Evolutionary conservation across 2,113 vertebrate species (phyloP).

Genomic region (Oreotrochilus melanogaster): DNA sequence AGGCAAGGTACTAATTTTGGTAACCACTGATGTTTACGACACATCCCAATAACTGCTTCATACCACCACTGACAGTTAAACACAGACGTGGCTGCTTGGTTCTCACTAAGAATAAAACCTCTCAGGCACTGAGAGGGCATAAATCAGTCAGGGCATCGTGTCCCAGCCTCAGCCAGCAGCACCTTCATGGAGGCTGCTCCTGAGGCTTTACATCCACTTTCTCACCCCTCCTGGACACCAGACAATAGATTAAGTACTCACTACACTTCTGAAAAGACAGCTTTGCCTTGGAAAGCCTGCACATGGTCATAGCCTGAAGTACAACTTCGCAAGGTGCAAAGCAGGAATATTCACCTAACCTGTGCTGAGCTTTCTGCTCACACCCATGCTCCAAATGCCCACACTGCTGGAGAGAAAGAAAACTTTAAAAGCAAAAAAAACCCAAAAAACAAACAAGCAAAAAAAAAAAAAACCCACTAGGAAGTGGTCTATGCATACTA

Average conservation of each 20-base stretch:
- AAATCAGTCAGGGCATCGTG: not conserved
- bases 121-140: rapidly evolving
- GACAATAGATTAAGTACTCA: too few species aligned
- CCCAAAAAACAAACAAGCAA: not conserved
- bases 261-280: not conserved
- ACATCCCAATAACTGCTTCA: not conserved
- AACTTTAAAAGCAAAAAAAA: not conserved
- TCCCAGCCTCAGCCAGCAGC: not conserved
- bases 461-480: not conserved
- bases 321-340: not conserved
- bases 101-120: not conserved
- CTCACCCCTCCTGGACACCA: too few species aligned
- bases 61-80: not conserved
- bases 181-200: not conserved
- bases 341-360: not conserved
- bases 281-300: not conserved
- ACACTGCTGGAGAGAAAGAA: not conserved
- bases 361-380: not conserved
- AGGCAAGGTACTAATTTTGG: conserved; percentile 42
- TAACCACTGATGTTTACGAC: not conserved
- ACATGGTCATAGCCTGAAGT: rapidly evolving
- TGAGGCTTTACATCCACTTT: rapidly evolving
- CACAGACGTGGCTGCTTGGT: not conserved
- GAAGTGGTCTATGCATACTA: not conserved
- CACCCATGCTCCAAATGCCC: not conserved